phyloP scores from a whole-genome alignment of 2,797 vertebrate genomes.

The Thalassophryne amazonica region DNA sequence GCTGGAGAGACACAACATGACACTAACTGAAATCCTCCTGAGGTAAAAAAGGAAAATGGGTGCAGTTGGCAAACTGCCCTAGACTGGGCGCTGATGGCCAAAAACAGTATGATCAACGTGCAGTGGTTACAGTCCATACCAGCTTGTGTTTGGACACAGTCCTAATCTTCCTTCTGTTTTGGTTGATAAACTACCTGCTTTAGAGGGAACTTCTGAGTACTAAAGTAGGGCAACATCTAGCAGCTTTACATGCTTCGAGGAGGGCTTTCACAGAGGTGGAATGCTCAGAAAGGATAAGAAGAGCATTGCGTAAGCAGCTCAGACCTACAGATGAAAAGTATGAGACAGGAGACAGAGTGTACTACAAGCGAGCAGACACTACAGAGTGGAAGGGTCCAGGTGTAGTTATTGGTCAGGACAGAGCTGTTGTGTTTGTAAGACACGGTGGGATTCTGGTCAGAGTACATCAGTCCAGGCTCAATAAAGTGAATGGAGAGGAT shows the following conservation, averaged over 20 bases:
- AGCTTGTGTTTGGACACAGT: slow-evolving; percentile 29
- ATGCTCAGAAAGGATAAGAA: slow-evolving; percentile 25
- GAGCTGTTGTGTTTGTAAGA: slow-evolving; percentile 28
- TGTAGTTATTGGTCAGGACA: slow-evolving; percentile 33
- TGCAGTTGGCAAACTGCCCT: slow-evolving; percentile 29
- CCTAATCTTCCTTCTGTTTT: slow-evolving; percentile 18
- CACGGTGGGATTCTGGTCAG: slow-evolving; percentile 16
- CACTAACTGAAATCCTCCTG: slow-evolving; percentile 10
- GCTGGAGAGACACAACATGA: slow-evolving; percentile 17
- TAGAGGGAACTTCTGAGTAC: slow-evolving; percentile 10
- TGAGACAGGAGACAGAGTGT: slow-evolving; percentile 10
- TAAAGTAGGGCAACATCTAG: slow-evolving; percentile 14
- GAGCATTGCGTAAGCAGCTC: slow-evolving; percentile 16
- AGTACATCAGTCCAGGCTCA: slow-evolving; percentile 1
- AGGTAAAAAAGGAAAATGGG: slow-evolving; percentile 5
- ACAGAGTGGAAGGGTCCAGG: slow-evolving; percentile 35
- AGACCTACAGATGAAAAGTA: slow-evolving; percentile 25
- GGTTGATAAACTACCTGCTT: slow-evolving; percentile 8
- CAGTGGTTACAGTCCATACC: slow-evolving; percentile 31
- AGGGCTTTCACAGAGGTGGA: slow-evolving; percentile 42
- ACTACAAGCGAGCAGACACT: slow-evolving; percentile 25
- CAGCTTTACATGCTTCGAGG: slow-evolving; percentile 23
- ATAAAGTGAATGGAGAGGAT: not conserved
- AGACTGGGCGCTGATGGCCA: slow-evolving; percentile 38
- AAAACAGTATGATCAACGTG: slow-evolving; percentile 31